Evolutionary conservation across 2,113 vertebrate species (phyloP), one percentile per base, ranked within the genome.

Genomic region (Entomyzon cyanotis): DNA sequence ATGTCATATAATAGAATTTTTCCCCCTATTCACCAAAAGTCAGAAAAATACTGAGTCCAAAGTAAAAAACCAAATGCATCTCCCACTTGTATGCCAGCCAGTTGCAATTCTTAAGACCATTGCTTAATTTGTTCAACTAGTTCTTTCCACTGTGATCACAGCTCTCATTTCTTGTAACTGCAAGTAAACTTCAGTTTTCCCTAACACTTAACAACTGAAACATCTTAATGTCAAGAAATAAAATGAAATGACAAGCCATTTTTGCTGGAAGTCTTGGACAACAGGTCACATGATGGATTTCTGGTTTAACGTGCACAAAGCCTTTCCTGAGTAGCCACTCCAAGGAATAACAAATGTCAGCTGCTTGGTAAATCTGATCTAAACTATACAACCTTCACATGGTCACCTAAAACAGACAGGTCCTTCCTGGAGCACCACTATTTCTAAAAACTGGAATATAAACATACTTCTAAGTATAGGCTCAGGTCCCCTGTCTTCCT

Each of bases 151-250:
- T 84, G 58, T 15, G 12, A 44, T 59, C 59, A 90, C n/a, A 86
- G 63, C 22, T 80, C 82, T 88, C 94, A 21, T 41, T 89, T 94
- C 47, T 79, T 90, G 12, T 85, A 93, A 91, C 41, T 41, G 50
- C 81, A 88, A 91, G 78, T 64, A 77, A 96, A 67, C 53, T 90
- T 67, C 49, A 53, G n/a, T 20, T 91, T 59, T 69, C 35, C 49
- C 53, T 73, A 71, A 44, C 15, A 50, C 42, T 90, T 97, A 96
- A 94, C 86, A 90, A 78, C 76, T 37, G 15, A 47, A 73, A 21
- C 12, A 81, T 22, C 50, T 91, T 75, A 53, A 42, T 49, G 73
- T 69, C 68, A 93, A 83, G 58, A 94, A 80, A 37, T 23, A 65
- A 44, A 95, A 49, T 30, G 1, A 84, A 92, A 78, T 41, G 7